Conservation (phyloP, 2,113 vertebrate species). For the Engraulis encrasicolus region DNA sequence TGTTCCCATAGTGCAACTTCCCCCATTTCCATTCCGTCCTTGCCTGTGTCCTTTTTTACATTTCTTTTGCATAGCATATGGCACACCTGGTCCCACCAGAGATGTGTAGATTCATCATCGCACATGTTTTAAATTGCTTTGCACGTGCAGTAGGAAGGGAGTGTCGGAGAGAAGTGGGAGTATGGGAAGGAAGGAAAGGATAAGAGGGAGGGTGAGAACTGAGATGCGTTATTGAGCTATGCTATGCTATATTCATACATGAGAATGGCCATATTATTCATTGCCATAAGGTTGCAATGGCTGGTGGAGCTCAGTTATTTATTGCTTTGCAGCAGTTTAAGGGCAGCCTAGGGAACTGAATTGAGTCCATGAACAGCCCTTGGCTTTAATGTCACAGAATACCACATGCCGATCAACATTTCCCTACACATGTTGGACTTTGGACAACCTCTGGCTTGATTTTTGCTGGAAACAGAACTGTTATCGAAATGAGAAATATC, state of each 20-base stretch:
- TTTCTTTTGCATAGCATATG: slow-evolving; percentile 29
- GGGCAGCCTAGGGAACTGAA: slow-evolving; percentile 35
- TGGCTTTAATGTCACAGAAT: slow-evolving; percentile 49
- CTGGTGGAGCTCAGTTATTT: slow-evolving; percentile 44
- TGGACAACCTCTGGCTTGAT: slow-evolving; percentile 21
- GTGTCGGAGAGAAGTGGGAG: background rate
- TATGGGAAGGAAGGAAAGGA: too few relatives aligned
- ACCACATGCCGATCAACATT: slow-evolving; percentile 41
- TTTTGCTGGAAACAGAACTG: slow-evolving; percentile 26
- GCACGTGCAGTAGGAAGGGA: slow-evolving; percentile 21
- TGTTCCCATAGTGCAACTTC: background rate
- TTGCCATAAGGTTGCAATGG: slow-evolving; percentile 40
- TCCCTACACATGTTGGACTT: slow-evolving; percentile 20
- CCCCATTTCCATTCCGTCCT: background rate
- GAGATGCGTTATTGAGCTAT: slow-evolving; percentile 9
- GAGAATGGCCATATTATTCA: slow-evolving; percentile 28
- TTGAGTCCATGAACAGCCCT: slow-evolving; percentile 37
- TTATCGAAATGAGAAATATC: slow-evolving; percentile 10
- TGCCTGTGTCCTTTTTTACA: slow-evolving; percentile 34
- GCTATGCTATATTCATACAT: background rate
- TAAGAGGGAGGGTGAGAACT: slow-evolving; percentile 25
- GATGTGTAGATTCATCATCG: slow-evolving; percentile 56
- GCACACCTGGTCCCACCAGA: slow-evolving; percentile 54
- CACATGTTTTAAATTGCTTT: slow-evolving; percentile 61
- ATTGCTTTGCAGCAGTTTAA: slow-evolving; percentile 44